Evolutionary conservation across 2,888 invertebrate species (phyloP).

Genomic region (Trichopoda pennipes): DNA sequence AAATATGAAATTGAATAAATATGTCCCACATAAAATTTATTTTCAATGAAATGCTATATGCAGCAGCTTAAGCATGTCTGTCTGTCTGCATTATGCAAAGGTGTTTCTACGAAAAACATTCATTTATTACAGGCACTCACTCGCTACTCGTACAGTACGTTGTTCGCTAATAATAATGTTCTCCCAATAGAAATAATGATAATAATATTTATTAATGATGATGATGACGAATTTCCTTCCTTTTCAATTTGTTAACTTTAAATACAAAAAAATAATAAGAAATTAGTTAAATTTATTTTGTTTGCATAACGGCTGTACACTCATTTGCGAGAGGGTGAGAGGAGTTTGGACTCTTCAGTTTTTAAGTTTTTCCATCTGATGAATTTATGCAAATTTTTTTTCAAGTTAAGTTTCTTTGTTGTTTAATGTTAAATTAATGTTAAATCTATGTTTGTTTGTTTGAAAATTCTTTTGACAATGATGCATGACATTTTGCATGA

Average conservation of each 20-base stretch:
- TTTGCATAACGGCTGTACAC: background rate
- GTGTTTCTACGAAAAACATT: slow-evolving; percentile 38
- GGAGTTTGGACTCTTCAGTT: slow-evolving; percentile 33
- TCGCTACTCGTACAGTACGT: slow-evolving; percentile 7
- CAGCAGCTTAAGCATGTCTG: slow-evolving; percentile 16
- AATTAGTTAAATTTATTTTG: slow-evolving; percentile 31
- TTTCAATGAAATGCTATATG: slow-evolving; percentile 35
- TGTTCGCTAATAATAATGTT: slow-evolving; percentile 29
- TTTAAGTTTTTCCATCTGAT: slow-evolving; percentile 21
- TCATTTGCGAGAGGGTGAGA: background rate
- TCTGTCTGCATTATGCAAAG: slow-evolving; percentile 43
- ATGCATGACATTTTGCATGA: slow-evolving; percentile 68
- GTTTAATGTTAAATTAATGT: slow-evolving; percentile 54
- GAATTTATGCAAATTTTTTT: slow-evolving; percentile 52
- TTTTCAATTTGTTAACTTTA: slow-evolving; percentile 46
- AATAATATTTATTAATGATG: slow-evolving; percentile 8
- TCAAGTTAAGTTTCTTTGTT: slow-evolving; percentile 27
- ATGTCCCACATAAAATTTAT: slow-evolving; percentile 46
- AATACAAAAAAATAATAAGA: slow-evolving; percentile 21
- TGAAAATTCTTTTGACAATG: slow-evolving; percentile 57
- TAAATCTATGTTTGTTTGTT: slow-evolving; percentile 30
- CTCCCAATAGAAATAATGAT: slow-evolving; percentile 23
- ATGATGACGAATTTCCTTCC: slow-evolving; percentile 62
- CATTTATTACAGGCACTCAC: slow-evolving; percentile 23
- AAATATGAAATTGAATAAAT: slow-evolving; percentile 28